These are phyloP conservation scores for Euglossa dilemma DNA, from an alignment of 1,140 invertebrate genomes.

Conservation along the genomic window DNA sequence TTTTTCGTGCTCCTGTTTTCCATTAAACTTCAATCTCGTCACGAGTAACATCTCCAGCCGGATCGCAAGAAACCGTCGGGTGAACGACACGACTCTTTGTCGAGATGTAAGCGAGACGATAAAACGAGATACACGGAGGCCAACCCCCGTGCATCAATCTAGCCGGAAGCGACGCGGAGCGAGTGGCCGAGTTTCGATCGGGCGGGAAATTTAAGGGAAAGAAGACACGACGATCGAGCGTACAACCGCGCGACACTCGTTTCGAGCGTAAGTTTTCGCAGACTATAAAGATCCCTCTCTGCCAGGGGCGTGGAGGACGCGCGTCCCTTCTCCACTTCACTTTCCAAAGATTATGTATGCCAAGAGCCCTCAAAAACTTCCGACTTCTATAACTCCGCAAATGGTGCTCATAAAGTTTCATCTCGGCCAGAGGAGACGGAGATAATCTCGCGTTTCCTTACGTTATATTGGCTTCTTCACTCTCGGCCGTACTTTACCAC, in stretches of 20 bases:
- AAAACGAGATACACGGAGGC: neutral
- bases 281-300: conserved; percentile 5
- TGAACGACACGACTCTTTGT: neutral
- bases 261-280: conserved; percentile 11
- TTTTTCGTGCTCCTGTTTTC: no score
- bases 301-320: neutral
- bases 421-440: neutral
- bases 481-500: conserved; percentile 2
- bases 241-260: neutral
- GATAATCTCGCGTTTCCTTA: conserved; percentile 23
- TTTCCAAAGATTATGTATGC: conserved; percentile 43
- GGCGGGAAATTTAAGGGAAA: neutral
- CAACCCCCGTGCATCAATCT: neutral
- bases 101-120: neutral
- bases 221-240: neutral
- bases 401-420: conserved; percentile 37
- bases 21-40: neutral
- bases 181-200: neutral
- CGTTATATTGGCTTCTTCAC: conserved; percentile 27
- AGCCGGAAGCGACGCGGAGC: neutral
- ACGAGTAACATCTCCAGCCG: neutral
- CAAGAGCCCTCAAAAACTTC: conserved; percentile 38
- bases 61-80: neutral
- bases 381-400: conserved; percentile 37
- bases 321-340: neutral